Evolutionary conservation across 2,797 vertebrate genomes (phyloP), one percentile per base, ranked within the genome.

Genomic region (Mareca penelope): DNA sequence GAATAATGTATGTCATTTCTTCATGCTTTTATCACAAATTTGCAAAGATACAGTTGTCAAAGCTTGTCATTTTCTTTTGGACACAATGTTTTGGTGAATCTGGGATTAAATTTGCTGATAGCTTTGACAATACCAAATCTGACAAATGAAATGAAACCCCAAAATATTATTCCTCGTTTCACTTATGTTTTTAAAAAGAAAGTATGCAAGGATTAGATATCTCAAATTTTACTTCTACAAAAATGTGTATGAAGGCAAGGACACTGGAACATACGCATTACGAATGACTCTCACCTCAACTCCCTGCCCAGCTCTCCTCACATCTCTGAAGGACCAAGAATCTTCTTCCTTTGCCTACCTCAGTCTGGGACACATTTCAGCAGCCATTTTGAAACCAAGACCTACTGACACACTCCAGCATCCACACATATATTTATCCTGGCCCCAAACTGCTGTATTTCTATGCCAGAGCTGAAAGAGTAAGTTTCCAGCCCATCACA

Each of bases 11-110:
- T 69, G 16, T 33, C 52, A 42, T 12, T 86, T 93, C 79, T 44
- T 15, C 75, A 40, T 24, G 5, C 16, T 75, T 95, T 88, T 88
- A 89, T 21, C 18, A 80, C 6, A 89, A 39, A 85, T 80, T 71
- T 83, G 35, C 3, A 86, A 89, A 93, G 75, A 80, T 56, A 48
- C 9, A 81, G 33, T 59, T 91, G 82, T 82, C 85, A 84, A 95
- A 90, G 8, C 46, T 72, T 89, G 37, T 57, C 61, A 72, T 80
- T 92, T 85, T 78, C 37, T 68, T 95, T 91, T 55, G 26, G 39
- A 79, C 29, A 59, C 7, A 70, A 71, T 68, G 28, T 84, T 87
- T 90, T 82, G 13, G 29, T 79, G n/a, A 91, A 23, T 90, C 79
- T 90, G 64, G 10, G 12, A 90, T 67, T 88, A 59, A 76, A 84